Conservation (phyloP, 2,888 invertebrate genomes). For the Anthrax anthrax region DNA sequence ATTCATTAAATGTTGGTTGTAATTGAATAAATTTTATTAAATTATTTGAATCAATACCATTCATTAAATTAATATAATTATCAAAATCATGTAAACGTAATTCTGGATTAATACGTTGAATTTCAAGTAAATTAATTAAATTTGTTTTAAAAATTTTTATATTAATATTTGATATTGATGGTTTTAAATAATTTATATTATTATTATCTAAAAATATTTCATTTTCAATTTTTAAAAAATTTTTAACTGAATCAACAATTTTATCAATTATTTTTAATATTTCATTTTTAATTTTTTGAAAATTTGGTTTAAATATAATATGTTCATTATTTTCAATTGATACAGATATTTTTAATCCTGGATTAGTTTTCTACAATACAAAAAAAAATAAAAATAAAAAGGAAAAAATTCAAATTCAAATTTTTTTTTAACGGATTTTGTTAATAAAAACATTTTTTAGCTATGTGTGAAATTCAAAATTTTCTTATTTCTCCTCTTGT, state of each 20-base stretch:
- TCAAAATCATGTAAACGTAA: constrained; percentile 63
- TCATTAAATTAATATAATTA: constrained; percentile 58
- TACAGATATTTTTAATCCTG: constrained; percentile 42
- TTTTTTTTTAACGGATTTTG: too few relatives aligned
- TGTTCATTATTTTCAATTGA: constrained; percentile 36
- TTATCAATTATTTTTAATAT: constrained; percentile 55
- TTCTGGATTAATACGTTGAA: constrained; percentile 61
- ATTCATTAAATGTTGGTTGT: constrained; percentile 50
- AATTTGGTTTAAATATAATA: constrained; percentile 58
- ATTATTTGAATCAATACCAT: constrained; percentile 43
- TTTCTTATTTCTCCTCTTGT: too few relatives aligned
- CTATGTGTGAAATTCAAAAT: too few relatives aligned
- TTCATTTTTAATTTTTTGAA: constrained; percentile 56
- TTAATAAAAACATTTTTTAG: too few relatives aligned
- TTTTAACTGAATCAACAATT: constrained; percentile 56
- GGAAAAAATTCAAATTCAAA: too few relatives aligned
- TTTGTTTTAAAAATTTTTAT: constrained; percentile 45
- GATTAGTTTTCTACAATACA: constrained; percentile 44
- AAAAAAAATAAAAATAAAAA: too few relatives aligned
- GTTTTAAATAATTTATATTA: constrained; percentile 31
- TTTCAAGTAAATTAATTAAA: constrained; percentile 49
- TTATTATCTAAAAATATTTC: constrained; percentile 38
- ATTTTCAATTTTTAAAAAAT: constrained; percentile 65
- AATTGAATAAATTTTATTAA: constrained; percentile 54
- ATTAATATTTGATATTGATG: constrained; percentile 57